phyloP scores from a whole-genome alignment of 2,113 vertebrate species.

The Chaetorhynchus papuensis region DNA sequence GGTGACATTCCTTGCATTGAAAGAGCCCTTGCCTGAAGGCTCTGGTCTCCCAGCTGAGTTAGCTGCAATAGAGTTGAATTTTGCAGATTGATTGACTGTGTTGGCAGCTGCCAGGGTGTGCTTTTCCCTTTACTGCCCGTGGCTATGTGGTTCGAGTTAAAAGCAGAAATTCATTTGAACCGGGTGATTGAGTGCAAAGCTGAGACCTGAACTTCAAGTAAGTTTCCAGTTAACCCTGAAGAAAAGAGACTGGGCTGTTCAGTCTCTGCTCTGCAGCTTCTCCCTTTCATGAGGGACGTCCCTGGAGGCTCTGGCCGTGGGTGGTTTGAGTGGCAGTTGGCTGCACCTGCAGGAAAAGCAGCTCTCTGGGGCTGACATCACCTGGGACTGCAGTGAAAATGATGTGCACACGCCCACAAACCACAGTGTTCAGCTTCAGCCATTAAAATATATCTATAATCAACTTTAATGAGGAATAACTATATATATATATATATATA shows the following conservation, averaged over 20 bases:
- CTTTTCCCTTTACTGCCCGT: not conserved
- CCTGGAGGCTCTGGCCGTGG: not conserved
- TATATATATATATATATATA: not conserved
- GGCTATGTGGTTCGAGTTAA: not conserved
- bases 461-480: slow-evolving; percentile 13
- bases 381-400: not conserved
- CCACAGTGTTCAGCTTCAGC: not conserved
- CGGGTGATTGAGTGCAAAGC: not conserved
- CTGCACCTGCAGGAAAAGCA: slow-evolving; percentile 3
- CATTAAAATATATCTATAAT: slow-evolving; percentile 18
- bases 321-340: not conserved
- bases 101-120: slow-evolving; percentile 4
- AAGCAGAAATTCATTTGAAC: not conserved
- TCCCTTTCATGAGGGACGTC: not conserved
- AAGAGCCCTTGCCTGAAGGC: not conserved
- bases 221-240: not conserved
- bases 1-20: not conserved
- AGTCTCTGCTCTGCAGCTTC: not conserved
- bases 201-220: not conserved
- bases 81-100: not conserved
- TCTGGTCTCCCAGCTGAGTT: not conserved
- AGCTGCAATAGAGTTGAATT: not conserved
- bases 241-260: not conserved
- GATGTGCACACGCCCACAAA: not conserved
- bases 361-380: not conserved